Base-by-base conservation (phyloP, 1,140 invertebrate species). In the Bathynomus jamesi region DNA sequence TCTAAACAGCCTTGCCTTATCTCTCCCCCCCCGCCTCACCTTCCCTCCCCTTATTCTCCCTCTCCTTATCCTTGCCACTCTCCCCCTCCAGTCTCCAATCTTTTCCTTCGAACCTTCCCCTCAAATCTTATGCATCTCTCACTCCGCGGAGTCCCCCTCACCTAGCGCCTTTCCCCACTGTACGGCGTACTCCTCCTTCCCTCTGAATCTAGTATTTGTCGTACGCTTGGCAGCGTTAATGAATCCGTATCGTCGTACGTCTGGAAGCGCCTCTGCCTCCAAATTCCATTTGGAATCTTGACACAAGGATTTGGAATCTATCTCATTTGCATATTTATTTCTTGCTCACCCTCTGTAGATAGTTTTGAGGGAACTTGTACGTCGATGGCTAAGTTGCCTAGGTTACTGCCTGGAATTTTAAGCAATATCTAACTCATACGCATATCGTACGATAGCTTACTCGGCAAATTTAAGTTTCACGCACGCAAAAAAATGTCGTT, bases 211-310 rank as follows among this genome's bases (percentile, higher is more conserved):
- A 53, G 21, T 17, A 53, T 53, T n/a, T n/a, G 21, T 53, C 40
- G 40, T 53, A 5, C 40, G 40, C 21, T 53, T 53, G 40, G 40
- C 2, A 1, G 40, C 5, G 40, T 53, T 21, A 53, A 11, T 21
- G 40, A 17, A 3, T 11, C 2, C 21, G 21, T 17, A 53, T 17
- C 40, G 21, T 53, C 40, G 40, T 53, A 53, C 40, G 40, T 21
- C 40, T 53, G 40, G 40, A 11, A 53, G 21, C 40, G 21, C 13
- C 21, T 53, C 21, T 21, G 2, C 40, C 21, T 21, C 40, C 40
- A 53, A 53, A 53, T 53, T 53, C 40, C 40, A 53, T 53, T 53
- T 53, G 40, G 40, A 53, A 53, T 53, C 40, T 53, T 53, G 40
- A 53, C 40, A 53, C 40, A 53, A 53, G 40, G 40, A 53, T 53